These are phyloP conservation scores for Salminus brasiliensis DNA, from an alignment of 2,113 vertebrate species.

Conservation along the genomic window DNA sequence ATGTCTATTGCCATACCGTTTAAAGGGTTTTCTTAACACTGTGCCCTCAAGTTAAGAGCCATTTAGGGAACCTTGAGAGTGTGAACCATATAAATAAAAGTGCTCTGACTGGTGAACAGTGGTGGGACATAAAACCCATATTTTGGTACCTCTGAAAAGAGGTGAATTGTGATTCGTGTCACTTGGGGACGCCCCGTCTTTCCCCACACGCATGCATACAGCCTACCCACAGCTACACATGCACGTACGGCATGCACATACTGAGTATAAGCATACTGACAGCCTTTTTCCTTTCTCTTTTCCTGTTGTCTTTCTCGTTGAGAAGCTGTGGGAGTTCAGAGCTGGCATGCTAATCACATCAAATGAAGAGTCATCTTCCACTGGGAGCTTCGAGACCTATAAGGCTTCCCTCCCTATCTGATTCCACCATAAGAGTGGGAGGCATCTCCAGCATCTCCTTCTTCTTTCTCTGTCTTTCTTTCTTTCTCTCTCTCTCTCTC, in stretches of 20 bases:
- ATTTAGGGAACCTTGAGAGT: too few species aligned
- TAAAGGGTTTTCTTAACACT: too few species aligned
- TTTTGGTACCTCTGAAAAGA: background rate
- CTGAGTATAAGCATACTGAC: background rate
- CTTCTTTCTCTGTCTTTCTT: conserved; percentile 14
- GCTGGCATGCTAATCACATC: conserved; percentile 45
- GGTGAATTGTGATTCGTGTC: background rate
- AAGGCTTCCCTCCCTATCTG: conserved; percentile 40
- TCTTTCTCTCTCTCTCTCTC: conserved; percentile 9
- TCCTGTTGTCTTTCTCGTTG: background rate
- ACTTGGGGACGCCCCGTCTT: conserved; percentile 6
- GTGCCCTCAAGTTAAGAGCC: too few species aligned
- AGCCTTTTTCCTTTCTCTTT: background rate
- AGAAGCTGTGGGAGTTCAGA: conserved; percentile 38
- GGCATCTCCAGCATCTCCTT: conserved; percentile 9
- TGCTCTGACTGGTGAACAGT: conserved; percentile 14
- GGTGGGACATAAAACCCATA: background rate
- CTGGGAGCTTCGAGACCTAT: conserved; percentile 17
- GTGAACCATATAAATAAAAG: background rate
- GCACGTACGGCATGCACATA: too few species aligned
- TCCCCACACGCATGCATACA: background rate
- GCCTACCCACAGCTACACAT: background rate
- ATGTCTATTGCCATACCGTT: too few species aligned
- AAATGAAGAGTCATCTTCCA: conserved; percentile 37
- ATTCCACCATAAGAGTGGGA: conserved; percentile 46